These are phyloP conservation scores for Cephonodes hylas DNA, from an alignment of 2,888 invertebrate species.

Conservation along the genomic window DNA sequence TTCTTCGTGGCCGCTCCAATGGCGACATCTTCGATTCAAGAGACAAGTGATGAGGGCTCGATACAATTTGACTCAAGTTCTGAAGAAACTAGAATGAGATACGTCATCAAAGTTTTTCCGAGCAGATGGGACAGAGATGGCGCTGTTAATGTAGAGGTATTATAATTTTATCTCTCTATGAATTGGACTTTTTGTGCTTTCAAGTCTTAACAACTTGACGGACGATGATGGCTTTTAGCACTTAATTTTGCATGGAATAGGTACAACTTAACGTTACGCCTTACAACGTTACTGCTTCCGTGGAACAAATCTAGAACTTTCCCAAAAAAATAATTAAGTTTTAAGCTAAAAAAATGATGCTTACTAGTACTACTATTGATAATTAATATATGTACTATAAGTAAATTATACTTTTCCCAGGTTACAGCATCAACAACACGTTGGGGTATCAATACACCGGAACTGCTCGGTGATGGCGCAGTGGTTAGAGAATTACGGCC, in stretches of 20 bases:
- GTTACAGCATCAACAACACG: constrained; percentile 62
- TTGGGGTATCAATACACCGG: constrained; percentile 63
- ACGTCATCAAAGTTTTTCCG: constrained; percentile 62
- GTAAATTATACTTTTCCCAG: constrained; percentile 47
- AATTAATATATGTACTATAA: no score
- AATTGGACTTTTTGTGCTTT: no score
- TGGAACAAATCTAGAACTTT: no score
- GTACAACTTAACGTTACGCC: no score
- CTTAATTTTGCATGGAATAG: no score
- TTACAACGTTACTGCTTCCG: no score
- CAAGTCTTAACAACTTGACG: no score
- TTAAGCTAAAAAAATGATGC: no score
- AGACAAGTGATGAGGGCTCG: constrained; percentile 71
- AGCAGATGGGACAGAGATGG: constrained; percentile 55
- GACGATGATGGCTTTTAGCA: background rate
- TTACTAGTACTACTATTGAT: no score
- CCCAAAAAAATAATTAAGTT: no score
- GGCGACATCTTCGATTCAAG: constrained; percentile 58
- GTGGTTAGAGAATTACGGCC: constrained; percentile 64
- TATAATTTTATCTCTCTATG: no score
- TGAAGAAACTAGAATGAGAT: constrained; percentile 65
- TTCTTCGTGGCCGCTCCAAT: constrained; percentile 66
- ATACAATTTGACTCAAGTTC: constrained; percentile 73
- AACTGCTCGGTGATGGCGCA: constrained; percentile 57
- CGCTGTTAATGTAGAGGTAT: constrained; percentile 59